Evolutionary conservation across 1,140 invertebrate genomes (phyloP).

Genomic region (Atopsyche davidsoni): DNA sequence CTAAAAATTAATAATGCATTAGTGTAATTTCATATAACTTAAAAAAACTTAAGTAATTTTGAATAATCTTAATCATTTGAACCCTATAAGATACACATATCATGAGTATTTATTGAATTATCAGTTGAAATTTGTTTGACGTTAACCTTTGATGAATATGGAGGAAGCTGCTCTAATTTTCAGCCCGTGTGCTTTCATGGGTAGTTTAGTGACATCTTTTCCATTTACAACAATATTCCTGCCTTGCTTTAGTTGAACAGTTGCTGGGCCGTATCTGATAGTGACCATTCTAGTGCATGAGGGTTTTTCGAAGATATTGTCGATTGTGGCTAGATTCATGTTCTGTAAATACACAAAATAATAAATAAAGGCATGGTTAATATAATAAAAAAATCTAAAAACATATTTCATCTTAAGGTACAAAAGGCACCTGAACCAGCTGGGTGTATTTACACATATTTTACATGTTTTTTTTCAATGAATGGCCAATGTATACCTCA

Average conservation of each 20-base stretch:
- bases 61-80: too few species aligned
- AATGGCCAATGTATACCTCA: slow-evolving; percentile 57
- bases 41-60: too few species aligned
- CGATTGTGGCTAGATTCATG: slow-evolving; percentile 55
- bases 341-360: slow-evolving; percentile 46
- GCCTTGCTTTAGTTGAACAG: slow-evolving; percentile 67
- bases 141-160: slow-evolving; percentile 61
- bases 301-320: slow-evolving; percentile 50
- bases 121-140: slow-evolving; percentile 20
- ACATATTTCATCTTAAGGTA: too few species aligned
- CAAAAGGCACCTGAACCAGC: too few species aligned
- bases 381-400: too few species aligned
- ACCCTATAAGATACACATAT: slow-evolving; percentile 2
- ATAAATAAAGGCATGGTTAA: too few species aligned
- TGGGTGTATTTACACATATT: too few species aligned
- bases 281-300: slow-evolving; percentile 79
- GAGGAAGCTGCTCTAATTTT: slow-evolving; percentile 67
- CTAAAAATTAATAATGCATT: slow-evolving; percentile 46
- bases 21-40: too few species aligned
- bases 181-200: slow-evolving; percentile 55
- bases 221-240: slow-evolving; percentile 63
- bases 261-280: slow-evolving; percentile 47
- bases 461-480: too few species aligned
- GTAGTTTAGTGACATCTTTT: slow-evolving; percentile 60
- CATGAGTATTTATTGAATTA: background rate